phyloP scores from a whole-genome alignment of 1,140 invertebrate genomes.

The Chrysomallon squamiferum region DNA sequence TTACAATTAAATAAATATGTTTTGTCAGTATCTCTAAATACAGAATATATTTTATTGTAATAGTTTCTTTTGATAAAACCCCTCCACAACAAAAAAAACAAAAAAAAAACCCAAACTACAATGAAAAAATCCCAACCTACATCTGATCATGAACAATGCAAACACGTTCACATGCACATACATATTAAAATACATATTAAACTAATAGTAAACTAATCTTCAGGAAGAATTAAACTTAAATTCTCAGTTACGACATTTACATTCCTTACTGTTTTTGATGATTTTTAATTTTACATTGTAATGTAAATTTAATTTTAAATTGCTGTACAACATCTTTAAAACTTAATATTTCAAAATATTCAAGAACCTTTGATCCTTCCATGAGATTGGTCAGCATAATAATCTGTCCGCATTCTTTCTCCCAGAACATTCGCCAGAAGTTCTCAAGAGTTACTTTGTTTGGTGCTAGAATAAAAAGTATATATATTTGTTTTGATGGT shows the following conservation, averaged over 20 bases:
- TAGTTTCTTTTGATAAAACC: neutral
- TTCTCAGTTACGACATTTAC: too few relatives aligned
- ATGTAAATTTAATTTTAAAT: neutral
- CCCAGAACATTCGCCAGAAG: slow-evolving; percentile 62
- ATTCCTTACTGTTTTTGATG: neutral
- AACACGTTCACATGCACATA: too few relatives aligned
- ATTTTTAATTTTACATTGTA: neutral
- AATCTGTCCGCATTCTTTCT: slow-evolving; percentile 45
- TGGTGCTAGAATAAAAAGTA: slow-evolving; percentile 44
- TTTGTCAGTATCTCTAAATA: neutral
- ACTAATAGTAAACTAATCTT: too few relatives aligned
- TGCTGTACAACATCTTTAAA: neutral
- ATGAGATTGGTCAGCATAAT: slow-evolving; percentile 55
- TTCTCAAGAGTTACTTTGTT: slow-evolving; percentile 35
- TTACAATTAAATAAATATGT: neutral
- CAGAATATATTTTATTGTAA: neutral
- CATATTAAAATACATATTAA: too few relatives aligned
- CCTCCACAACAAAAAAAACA: neutral
- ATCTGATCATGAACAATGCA: too few relatives aligned
- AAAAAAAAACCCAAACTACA: too few relatives aligned
- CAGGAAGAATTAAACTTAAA: neutral
- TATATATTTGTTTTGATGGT: too few relatives aligned
- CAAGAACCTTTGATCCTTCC: slow-evolving; percentile 45
- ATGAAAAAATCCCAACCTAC: neutral
- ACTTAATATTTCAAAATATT: neutral